Evolutionary conservation across 2,113 vertebrate species (phyloP), one percentile per base, ranked within the genome.

Genomic region (Zosterops lateralis): DNA sequence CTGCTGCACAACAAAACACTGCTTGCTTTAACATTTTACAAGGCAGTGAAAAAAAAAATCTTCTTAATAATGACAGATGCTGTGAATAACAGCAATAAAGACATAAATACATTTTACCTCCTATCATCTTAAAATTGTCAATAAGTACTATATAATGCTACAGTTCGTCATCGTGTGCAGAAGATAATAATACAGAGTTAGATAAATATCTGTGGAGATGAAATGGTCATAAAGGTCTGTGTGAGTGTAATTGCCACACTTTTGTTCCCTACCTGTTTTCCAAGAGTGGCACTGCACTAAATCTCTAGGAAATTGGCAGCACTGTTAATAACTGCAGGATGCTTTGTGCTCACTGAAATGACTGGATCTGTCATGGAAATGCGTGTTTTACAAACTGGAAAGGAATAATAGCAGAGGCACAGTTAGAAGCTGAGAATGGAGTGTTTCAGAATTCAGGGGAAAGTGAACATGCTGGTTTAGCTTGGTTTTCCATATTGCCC

Each of bases 211-310:
- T 82, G 62, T 56, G 61, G 17, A 61, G 82, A 36, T 84, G 34
- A 75, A 92, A 64, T 57, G 88, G 78, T 73, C 64, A 64, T 51
- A 68, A 84, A 87, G 90, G 70, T 51, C 87, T 42, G 1, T 31
- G 80, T 60, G 62, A 90, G 68, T 38, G 54, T 67, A 90, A 94
- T 87, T 87, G 66, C 53, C 53, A 54, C 76, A 6, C 75, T 87
- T 89, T 78, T 72, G 70, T 90, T 94, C 57, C 81, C 45, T 87
- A 61, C 89, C 44, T 86, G 82, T 79, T 92, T 89, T 67, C 77
- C 61, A 60, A 67, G 88, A 82, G 53, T 56, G 44, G 67, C 58
- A 47, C 36, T 36, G 45, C 50, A 14, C 48, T 78, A 53, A 82
- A 57, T 45, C 65, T 75, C 72, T 18, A 26, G 76, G 87, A 80